Conservation (phyloP, 1,140 invertebrate species). For the Semibalanus balanoides region DNA sequence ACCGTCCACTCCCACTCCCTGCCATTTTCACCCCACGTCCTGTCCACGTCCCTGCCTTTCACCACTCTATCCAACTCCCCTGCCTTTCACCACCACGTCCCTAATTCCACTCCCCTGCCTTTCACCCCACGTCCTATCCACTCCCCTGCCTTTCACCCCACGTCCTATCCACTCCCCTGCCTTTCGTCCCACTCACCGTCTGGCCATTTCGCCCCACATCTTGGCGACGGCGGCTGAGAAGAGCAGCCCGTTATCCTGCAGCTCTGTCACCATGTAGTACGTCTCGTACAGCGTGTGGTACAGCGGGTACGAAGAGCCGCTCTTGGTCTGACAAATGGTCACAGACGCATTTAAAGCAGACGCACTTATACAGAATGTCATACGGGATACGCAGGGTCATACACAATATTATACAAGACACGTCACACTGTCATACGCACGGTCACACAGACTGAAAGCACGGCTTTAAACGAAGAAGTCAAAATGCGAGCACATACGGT, state of each 20-base stretch:
- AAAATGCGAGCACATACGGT: too few relatives aligned
- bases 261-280: conserved; percentile 17
- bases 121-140: not conserved
- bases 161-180: not conserved
- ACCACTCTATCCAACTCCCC: too few relatives aligned
- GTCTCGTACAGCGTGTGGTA: conserved; percentile 23
- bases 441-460: too few relatives aligned
- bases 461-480: too few relatives aligned
- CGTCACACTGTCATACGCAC: too few relatives aligned
- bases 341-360: not conserved
- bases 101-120: not conserved
- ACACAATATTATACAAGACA: too few relatives aligned
- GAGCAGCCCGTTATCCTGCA: conserved; percentile 18
- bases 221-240: conserved; percentile 18
- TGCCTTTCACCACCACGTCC: not conserved
- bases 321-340: not conserved
- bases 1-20: too few relatives aligned
- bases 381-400: too few relatives aligned
- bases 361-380: too few relatives aligned
- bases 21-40: too few relatives aligned
- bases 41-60: too few relatives aligned
- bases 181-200: not conserved
- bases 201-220: conserved; percentile 21
- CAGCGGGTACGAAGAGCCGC: conserved; percentile 11
- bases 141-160: too few relatives aligned